Base-by-base conservation (phyloP, 2,113 vertebrate genomes). In the Trogon surrucura region DNA sequence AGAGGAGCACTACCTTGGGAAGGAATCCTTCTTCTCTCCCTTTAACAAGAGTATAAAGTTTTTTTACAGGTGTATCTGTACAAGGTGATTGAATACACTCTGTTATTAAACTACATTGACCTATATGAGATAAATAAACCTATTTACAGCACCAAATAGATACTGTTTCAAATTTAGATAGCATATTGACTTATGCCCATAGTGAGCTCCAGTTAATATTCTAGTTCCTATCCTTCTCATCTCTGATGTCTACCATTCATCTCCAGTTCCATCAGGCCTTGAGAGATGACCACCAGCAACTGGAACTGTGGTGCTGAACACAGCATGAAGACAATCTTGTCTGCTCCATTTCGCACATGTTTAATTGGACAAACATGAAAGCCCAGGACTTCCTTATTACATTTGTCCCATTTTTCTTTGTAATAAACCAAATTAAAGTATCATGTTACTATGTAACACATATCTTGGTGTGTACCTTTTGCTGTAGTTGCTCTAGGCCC, bases 401-500 rank as follows among this genome's bases (percentile, higher is more conserved):
- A 50, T 60, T 30, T 60, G 75, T 60, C 34, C 48, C 36, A n/a
- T 69, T 75, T 88, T 64, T 72, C 58, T 64, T 51, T 14, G 62
- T 47, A 75, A 85, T n/a, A 92, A 94, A 95, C 61, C 38, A 93
- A 16, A 75, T 64, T 58, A 75, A 67, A 14, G 27, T 38, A 22
- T 67, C 6, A 22, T 56, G 71, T 91, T 32, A 66, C 54, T 88
- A 83, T 1, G 5, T 47, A 47, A 54, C 50, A 50, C 90, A 25
- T 72, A 67, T 6, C 30, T 56, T 72, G 27, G 38, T 23, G n/a
- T 58, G 30, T n/a, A 81, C 16, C 41, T 91, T 79, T 74, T 48
- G 70, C n/a, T 50, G 26, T 64, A 79, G 34, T 56, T 92, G 70
- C 61, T 74, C 79, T 36, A 88, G 7, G 22, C 50, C 48, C 53